Evolutionary conservation across 2,797 vertebrate species (phyloP), one percentile per base, ranked within the genome.

Genomic region (Scolopax rusticola): DNA sequence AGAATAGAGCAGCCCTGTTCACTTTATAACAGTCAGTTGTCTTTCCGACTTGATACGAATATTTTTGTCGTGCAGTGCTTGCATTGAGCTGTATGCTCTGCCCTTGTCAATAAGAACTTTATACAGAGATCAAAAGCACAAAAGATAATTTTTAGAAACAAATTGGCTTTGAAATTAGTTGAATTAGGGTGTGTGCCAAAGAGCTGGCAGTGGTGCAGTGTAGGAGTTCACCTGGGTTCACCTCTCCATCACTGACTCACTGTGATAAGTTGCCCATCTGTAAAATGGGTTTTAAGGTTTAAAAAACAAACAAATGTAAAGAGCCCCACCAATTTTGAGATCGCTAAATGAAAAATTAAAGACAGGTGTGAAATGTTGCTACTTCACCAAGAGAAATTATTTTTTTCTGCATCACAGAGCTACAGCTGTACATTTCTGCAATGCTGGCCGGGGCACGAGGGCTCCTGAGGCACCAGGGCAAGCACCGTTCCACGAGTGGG

Each of bases 121-220:
- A 15, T 56, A 15, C 12, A 48, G 87, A 89, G 87, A 90, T 78
- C 17, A 78, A 77, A 87, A 78, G 47, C 56, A 87, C 23, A 48
- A 63, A 88, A 81, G 43, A 47, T 48, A n/a, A 43, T 81, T 84
- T 93, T 82, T 90, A 57, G 80, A 84, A 95, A 57, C 67, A 61
- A 93, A 90, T 56, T 67, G 32, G 15, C 43, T 43, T 84, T 92
- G 56, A 82, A 93, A 79, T 79, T 19, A 63, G 50, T 84, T 67
- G 45, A 41, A 47, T 87, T 77, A 50, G 54, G 82, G 20, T 32
- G 77, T 76, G 36, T 84, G 67, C 63, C 83, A 63, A 87, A 79
- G 74, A 81, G n/a, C 61, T 91, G 68, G 17, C 30, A 57, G 36
- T 70, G 67, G 33, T 2, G 6, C 20, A 24, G 54, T 36, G 87